These are phyloP conservation scores for Tetranychus piercei DNA, from an alignment of 2,888 invertebrate genomes.

Conservation along the genomic window DNA sequence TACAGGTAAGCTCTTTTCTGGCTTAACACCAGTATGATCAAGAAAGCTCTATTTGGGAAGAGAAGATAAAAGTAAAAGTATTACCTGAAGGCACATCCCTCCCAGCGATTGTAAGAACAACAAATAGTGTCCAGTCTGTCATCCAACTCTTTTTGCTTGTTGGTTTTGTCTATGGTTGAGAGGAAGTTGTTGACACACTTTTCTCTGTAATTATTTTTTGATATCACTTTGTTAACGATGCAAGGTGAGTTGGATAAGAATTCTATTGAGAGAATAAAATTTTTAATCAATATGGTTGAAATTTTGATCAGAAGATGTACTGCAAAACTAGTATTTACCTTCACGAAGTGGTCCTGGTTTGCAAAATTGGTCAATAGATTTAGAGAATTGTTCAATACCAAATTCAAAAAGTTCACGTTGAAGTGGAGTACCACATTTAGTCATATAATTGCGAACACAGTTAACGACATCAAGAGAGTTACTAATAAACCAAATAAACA, in stretches of 20 bases:
- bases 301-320: not conserved
- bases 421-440: constrained; percentile 21
- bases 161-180: constrained; percentile 19
- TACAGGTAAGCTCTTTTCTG: not conserved
- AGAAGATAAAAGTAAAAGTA: not conserved
- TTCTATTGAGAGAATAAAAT: constrained; percentile 9
- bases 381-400: constrained; percentile 17
- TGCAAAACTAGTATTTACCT: not conserved
- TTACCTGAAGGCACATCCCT: constrained; percentile 17
- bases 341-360: constrained; percentile 10
- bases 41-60: not conserved
- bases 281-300: not conserved
- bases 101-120: constrained; percentile 19
- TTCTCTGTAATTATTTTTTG: constrained; percentile 15
- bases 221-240: constrained; percentile 19
- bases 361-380: constrained; percentile 20
- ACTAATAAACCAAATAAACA: constrained; percentile 8
- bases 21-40: no score
- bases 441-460: constrained; percentile 21
- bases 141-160: constrained; percentile 17
- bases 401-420: constrained; percentile 22
- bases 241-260: constrained; percentile 21
- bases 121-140: constrained; percentile 22
- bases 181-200: constrained; percentile 20
- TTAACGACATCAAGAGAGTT: constrained; percentile 17